Evolutionary conservation across 2,113 vertebrate species (phyloP).

Genomic region (Eolophus roseicapilla): DNA sequence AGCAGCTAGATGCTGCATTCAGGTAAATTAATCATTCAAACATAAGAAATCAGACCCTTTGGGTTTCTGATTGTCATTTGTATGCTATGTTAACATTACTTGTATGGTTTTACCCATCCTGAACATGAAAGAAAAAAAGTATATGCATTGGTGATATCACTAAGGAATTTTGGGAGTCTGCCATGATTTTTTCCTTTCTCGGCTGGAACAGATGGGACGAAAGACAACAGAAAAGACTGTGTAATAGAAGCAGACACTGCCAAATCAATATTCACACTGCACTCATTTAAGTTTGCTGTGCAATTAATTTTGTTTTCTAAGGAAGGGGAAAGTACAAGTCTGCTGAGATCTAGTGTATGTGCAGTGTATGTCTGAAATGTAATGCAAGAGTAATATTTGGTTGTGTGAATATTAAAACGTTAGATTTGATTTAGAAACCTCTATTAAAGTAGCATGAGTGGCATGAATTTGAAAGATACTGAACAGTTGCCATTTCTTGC

Average conservation of each 20-base stretch:
- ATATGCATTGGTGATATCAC: neutral
- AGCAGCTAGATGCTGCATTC: neutral
- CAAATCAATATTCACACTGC: neutral
- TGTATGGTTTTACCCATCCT: neutral
- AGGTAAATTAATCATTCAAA: neutral
- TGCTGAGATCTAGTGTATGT: neutral
- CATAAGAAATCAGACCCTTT: neutral
- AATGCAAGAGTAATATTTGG: neutral
- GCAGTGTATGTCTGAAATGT: neutral
- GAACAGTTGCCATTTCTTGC: neutral
- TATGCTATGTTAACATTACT: neutral
- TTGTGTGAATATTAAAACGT: neutral
- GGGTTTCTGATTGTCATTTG: neutral
- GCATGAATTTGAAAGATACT: neutral
- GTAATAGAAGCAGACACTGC: neutral
- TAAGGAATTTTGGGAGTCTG: neutral
- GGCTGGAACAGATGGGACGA: constrained; percentile 21
- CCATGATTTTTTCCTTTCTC: constrained; percentile 24
- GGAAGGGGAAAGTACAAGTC: neutral
- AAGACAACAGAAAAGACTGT: neutral
- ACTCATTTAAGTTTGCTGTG: neutral
- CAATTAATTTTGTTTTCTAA: constrained; percentile 14
- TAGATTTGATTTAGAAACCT: neutral
- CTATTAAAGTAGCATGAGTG: neutral
- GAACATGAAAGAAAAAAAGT: neutral